Conservation (phyloP, 2,113 vertebrate species). For the Chaetura pelagica region DNA sequence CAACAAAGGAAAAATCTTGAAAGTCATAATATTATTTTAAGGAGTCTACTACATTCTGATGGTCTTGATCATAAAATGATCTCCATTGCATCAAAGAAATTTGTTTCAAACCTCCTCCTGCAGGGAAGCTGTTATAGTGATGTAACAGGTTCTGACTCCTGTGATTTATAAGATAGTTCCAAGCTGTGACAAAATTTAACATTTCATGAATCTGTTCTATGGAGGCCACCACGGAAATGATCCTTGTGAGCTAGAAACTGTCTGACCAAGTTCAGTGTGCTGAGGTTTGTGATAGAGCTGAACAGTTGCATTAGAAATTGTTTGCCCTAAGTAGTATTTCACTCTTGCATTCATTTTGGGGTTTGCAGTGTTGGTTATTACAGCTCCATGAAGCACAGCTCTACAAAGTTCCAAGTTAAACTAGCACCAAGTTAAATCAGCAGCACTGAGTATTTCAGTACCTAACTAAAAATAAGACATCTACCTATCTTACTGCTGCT, state of each 20-base stretch:
- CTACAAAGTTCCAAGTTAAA: neutral
- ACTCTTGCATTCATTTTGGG: neutral
- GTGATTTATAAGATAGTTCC: slow-evolving; percentile 38
- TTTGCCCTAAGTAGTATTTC: neutral
- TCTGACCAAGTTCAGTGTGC: neutral
- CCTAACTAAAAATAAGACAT: neutral
- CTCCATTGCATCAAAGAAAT: neutral
- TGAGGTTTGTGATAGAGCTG: neutral
- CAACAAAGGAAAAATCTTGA: neutral
- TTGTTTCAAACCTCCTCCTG: slow-evolving; percentile 42
- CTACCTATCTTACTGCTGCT: neutral
- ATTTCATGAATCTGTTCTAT: slow-evolving; percentile 47
- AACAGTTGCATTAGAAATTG: neutral
- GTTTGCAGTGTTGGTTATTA: neutral
- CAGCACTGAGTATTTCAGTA: neutral
- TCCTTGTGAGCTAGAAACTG: slow-evolving; percentile 17
- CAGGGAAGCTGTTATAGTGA: slow-evolving; percentile 4
- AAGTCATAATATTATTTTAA: slow-evolving; percentile 12
- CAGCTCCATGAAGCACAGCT: neutral
- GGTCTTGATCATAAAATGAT: neutral
- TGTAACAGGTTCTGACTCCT: neutral
- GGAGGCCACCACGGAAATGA: slow-evolving; percentile 19
- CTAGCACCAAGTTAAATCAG: neutral
- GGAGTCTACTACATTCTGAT: neutral
- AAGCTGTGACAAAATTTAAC: slow-evolving; percentile 37